Base-by-base conservation (phyloP, 2,888 invertebrate genomes). In the Drosophila buzzatii region DNA sequence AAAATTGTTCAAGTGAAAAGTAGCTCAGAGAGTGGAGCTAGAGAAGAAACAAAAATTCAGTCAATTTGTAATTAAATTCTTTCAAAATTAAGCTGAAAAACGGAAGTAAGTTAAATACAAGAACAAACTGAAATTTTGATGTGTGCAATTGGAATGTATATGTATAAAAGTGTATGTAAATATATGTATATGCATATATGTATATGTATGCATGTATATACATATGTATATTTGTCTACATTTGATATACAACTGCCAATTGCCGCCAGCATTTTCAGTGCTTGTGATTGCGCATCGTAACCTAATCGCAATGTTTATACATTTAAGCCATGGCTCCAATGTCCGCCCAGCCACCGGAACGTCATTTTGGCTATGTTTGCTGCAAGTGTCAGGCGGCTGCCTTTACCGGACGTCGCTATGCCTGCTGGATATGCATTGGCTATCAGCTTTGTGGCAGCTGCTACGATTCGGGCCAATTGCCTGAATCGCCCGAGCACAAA, bases 331-430 rank as follows among this genome's bases (percentile, higher is more conserved):
- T 69, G 70, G 14, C 44, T 7, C 68, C 68, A 0, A 23, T 44
- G 10, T 12, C 37, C 0, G 8, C 2, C 1, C 35, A 9, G 2
- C 71, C 52, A 12, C 68, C 71, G 27, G 70, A 81, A 3, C 70
- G 66, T 7, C 87, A 86, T 49, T 35, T 69, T n/a, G 82, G 82
- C 14, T 70, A 37, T 23, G 23, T 27, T 10, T 84, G 88, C 41
- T 16, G 44, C 33, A 70, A 61, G 16, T 87, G 83, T 42, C 14
- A 37, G 9, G 31, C 5, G 0, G 2, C 5, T 0, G 47, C 45
- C 0, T 86, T 81, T 31, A 0, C 0, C 1, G 82, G 82, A 0
- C 87, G 81, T 12, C 82, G 87, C 14, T 84, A 83, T 23, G 59
- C 71, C 47, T 83, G 82, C 53, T 76, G 68, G 69, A 6, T 55